A percentile compares a stretch with the other conserved stretches of the same genome.
These are phyloP conservation scores for Pterois miles DNA, from an alignment of 2,797 vertebrate genomes.

Conservation along the genomic window DNA sequence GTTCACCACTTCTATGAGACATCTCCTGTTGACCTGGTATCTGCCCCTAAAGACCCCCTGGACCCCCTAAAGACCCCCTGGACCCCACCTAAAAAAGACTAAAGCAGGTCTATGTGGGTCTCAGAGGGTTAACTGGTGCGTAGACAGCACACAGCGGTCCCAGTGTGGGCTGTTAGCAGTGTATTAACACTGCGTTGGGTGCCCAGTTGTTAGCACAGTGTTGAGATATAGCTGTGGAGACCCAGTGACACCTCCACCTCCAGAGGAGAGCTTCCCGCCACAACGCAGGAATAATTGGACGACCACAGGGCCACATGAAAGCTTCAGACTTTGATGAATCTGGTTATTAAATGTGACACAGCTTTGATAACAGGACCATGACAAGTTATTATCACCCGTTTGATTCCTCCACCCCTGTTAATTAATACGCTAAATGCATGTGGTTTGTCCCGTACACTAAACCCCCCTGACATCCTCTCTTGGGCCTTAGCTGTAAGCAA, in stretches of 20 bases:
- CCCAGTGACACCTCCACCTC: not conserved
- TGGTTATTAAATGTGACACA: slow-evolving; percentile 1
- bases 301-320: not conserved
- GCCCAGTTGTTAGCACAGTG: not conserved
- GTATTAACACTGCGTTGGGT: not conserved
- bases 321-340: slow-evolving; percentile 8
- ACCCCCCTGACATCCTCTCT: not conserved
- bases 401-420: slow-evolving; percentile 19
- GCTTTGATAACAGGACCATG: slow-evolving; percentile 8
- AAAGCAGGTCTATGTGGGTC: too few relatives aligned
- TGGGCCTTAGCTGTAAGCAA: slow-evolving; percentile 3
- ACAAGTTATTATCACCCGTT: slow-evolving; percentile 29
- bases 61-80: too few relatives aligned
- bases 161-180: not conserved
- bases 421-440: slow-evolving; percentile 20
- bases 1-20: too few relatives aligned
- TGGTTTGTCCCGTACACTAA: not conserved
- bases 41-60: too few relatives aligned
- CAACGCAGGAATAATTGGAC: slow-evolving; percentile 17
- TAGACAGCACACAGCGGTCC: not conserved
- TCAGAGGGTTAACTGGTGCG: too few relatives aligned
- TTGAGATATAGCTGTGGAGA: not conserved
- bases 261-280: not conserved
- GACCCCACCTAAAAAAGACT: too few relatives aligned
- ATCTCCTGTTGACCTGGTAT: too few relatives aligned